phyloP scores from a whole-genome alignment of 1,140 invertebrate genomes.

The Drosophila ambigua region DNA sequence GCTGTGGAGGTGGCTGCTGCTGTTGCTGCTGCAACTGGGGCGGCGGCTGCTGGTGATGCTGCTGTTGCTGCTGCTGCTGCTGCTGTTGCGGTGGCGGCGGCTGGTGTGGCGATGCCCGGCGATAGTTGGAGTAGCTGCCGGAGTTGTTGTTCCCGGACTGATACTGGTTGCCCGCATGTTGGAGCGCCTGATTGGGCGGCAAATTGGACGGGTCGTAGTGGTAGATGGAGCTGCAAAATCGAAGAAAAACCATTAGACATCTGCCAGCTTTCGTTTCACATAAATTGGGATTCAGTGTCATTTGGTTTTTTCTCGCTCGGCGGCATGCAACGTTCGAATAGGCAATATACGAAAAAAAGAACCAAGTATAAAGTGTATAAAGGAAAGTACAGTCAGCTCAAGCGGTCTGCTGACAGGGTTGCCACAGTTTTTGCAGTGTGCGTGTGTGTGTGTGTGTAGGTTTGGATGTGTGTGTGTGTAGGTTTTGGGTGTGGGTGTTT shows the following conservation, averaged over 20 bases:
- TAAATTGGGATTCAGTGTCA: conserved; percentile 13
- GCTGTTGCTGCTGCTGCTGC: conserved; percentile 34
- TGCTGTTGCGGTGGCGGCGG: conserved; percentile 37
- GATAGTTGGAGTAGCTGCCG: conserved; percentile 64
- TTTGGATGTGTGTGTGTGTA: conserved; percentile 1
- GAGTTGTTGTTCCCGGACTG: conserved; percentile 56
- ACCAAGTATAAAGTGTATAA: conserved; percentile 20
- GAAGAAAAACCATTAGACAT: background rate
- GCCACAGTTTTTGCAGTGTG: conserved; percentile 33
- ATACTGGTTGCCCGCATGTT: conserved; percentile 64
- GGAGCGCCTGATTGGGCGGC: conserved; percentile 84
- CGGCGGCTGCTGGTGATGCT: conserved; percentile 29
- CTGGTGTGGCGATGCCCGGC: conserved; percentile 66
- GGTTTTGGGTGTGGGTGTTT: conserved; percentile 30
- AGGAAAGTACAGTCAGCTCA: conserved; percentile 46
- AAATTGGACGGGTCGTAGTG: conserved; percentile 90
- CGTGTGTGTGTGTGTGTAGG: conserved; percentile 11
- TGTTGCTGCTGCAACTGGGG: conserved; percentile 30
- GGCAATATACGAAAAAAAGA: conserved; percentile 4
- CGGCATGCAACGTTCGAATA: conserved; percentile 55
- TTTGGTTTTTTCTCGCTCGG: conserved; percentile 51
- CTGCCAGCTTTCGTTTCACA: background rate
- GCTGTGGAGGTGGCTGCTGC: conserved; percentile 35
- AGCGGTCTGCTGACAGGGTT: conserved; percentile 56
- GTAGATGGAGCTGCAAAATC: conserved; percentile 86